Conservation (phyloP, 2,797 vertebrate species). For the Meda fulgida region DNA sequence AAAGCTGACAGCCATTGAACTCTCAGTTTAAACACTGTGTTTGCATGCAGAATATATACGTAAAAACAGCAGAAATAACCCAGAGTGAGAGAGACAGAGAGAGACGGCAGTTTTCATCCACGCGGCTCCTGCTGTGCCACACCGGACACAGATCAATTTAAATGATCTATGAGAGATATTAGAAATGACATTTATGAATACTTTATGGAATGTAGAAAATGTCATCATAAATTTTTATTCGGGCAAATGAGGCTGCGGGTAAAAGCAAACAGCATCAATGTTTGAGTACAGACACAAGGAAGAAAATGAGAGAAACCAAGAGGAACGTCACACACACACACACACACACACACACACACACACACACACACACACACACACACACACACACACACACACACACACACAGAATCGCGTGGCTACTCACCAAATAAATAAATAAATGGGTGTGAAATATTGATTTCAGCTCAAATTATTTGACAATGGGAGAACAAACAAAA, state of each 20-base stretch:
- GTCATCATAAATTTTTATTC: slow-evolving; percentile 84
- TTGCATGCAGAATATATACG: background rate
- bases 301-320: slow-evolving; percentile 55
- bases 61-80: background rate
- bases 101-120: background rate
- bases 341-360: slow-evolving; percentile 16
- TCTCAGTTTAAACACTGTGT: background rate
- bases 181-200: slow-evolving; percentile 87
- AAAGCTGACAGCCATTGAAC: background rate
- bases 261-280: slow-evolving; percentile 86
- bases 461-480: background rate
- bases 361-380: slow-evolving; percentile 15
- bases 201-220: slow-evolving; percentile 83
- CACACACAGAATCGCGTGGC: background rate
- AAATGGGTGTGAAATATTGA: background rate
- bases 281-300: slow-evolving; percentile 73
- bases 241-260: slow-evolving; percentile 79
- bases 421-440: background rate
- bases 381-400: slow-evolving; percentile 12
- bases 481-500: background rate
- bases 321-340: slow-evolving; percentile 8
- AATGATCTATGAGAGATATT: slow-evolving; percentile 84
- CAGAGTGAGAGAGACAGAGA: background rate
- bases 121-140: slow-evolving; percentile 30
- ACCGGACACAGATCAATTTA: slow-evolving; percentile 81